Percentiles rank a stretch among this genome's conserved stretches.
phyloP scores from a whole-genome alignment of 2,888 invertebrate species.

The Ischnura elegans region DNA sequence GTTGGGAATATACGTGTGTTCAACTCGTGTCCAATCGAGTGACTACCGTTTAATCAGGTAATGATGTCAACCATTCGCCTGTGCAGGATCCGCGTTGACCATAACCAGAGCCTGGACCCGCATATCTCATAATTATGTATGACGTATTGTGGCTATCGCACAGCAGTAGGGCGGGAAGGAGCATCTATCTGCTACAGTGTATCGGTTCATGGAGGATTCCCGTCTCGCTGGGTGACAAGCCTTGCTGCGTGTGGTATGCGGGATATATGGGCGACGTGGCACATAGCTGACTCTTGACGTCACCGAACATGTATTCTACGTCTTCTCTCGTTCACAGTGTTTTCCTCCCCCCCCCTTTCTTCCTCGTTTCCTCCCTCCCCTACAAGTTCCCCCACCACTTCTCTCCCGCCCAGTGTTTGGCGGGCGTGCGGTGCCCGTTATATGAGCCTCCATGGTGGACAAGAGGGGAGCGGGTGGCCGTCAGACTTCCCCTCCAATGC shows the following conservation, averaged over 20 bases:
- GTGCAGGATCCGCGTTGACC: neutral
- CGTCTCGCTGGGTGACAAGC: neutral
- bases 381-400: neutral
- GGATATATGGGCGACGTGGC: slow-evolving; percentile 53
- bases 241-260: slow-evolving; percentile 40
- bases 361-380: neutral
- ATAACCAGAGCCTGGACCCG: neutral
- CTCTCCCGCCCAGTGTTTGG: too few species aligned
- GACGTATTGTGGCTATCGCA: neutral
- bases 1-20: too few species aligned
- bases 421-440: slow-evolving; percentile 57
- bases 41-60: too few species aligned
- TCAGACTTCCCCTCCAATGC: neutral
- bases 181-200: neutral
- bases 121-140: neutral
- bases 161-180: neutral
- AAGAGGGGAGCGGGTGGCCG: neutral
- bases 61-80: too few species aligned
- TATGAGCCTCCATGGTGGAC: slow-evolving; percentile 41
- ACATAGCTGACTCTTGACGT: slow-evolving; percentile 47
- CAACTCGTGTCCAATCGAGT: too few species aligned
- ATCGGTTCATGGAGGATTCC: neutral
- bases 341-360: neutral
- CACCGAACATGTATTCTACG: slow-evolving; percentile 44
- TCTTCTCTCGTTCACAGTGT: neutral